Conservation (phyloP, 2,888 invertebrate genomes). For the Osmoderma eremita region DNA sequence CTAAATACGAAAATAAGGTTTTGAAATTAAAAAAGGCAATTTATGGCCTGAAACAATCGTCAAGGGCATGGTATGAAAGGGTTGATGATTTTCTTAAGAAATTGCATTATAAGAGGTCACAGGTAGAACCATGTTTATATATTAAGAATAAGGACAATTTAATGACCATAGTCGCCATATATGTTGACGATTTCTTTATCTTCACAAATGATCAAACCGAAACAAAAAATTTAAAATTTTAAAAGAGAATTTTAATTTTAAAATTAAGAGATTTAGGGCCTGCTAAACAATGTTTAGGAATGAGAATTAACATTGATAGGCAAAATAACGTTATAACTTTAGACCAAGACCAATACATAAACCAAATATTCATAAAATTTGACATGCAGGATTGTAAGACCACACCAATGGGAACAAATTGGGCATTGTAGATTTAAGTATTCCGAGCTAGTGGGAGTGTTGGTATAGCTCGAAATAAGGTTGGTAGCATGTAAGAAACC, state of each 20-base stretch:
- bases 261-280: constrained; percentile 38
- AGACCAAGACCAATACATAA: constrained; percentile 15
- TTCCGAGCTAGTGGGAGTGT: no score
- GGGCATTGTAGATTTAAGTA: no score
- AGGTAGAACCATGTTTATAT: constrained; percentile 46
- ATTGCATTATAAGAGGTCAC: constrained; percentile 44
- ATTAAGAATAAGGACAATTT: constrained; percentile 38
- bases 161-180: constrained; percentile 46
- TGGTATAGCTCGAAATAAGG: no score
- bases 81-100: constrained; percentile 42
- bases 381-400: constrained; percentile 6
- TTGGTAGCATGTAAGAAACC: no score
- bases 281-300: constrained; percentile 27
- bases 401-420: no score
- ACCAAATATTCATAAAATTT: constrained; percentile 4
- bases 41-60: constrained; percentile 48
- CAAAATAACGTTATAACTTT: constrained; percentile 16
- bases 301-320: constrained; percentile 17
- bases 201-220: constrained; percentile 44
- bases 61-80: constrained; percentile 44
- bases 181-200: constrained; percentile 50
- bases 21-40: constrained; percentile 44
- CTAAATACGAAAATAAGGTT: constrained; percentile 9
- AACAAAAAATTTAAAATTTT: constrained; percentile 39
- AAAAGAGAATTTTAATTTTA: constrained; percentile 42